These are phyloP conservation scores for Cairina moschata DNA, from an alignment of 2,113 vertebrate genomes.

Conservation along the genomic window DNA sequence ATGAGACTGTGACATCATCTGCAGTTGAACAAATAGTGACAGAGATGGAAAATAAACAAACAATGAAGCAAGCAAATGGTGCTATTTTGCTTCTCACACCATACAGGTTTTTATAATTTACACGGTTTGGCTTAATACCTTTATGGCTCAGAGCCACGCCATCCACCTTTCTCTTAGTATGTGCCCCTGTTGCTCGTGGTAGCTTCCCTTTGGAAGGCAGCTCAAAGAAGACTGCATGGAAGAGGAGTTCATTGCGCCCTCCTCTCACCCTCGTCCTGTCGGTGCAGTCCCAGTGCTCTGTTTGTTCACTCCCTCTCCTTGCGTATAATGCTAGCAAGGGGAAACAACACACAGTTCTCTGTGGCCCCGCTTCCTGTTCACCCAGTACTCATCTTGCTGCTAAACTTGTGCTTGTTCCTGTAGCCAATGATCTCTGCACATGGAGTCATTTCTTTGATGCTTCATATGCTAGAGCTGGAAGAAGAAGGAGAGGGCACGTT, in stretches of 20 bases:
- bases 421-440: accelerated
- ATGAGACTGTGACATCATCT: background rate
- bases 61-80: background rate
- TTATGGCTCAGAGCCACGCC: background rate
- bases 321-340: background rate
- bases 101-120: background rate
- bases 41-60: background rate
- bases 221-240: background rate
- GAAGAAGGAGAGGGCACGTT: background rate
- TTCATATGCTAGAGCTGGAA: background rate
- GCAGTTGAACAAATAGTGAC: background rate
- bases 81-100: background rate
- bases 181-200: background rate
- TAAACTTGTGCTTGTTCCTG: background rate
- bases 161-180: accelerated
- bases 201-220: background rate
- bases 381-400: background rate
- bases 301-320: background rate
- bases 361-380: background rate
- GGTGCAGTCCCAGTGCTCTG: accelerated
- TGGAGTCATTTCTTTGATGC: background rate
- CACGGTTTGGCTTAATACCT: background rate
- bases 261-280: background rate
- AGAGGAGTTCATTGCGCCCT: background rate
- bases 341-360: accelerated